These are phyloP conservation scores for Diorhabda sublineata DNA, from an alignment of 1,140 invertebrate species.

Conservation along the genomic window DNA sequence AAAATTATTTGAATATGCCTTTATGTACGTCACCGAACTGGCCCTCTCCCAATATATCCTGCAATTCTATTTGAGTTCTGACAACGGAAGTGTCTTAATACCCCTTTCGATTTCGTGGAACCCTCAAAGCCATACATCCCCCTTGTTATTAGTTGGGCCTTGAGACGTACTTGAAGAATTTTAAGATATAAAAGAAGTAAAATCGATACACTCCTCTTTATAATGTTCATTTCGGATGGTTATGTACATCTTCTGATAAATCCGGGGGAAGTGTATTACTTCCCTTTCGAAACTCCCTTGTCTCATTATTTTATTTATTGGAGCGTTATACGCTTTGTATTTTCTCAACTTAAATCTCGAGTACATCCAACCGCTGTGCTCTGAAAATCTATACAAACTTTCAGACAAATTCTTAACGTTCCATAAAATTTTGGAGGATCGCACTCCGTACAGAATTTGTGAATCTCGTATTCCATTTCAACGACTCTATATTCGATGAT, in stretches of 20 bases:
- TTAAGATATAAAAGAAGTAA: conserved; percentile 9
- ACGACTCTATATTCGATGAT: no score
- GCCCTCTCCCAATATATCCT: conserved; percentile 93
- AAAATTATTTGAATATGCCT: conserved; percentile 59
- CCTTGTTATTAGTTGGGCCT: neutral
- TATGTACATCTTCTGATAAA: conserved; percentile 12
- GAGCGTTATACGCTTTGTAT: conserved; percentile 11
- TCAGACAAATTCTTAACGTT: neutral
- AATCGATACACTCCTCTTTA: conserved; percentile 9
- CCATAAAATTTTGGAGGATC: no score
- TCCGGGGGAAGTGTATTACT: conserved; percentile 9
- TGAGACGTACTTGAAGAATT: conserved; percentile 1
- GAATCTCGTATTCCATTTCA: no score
- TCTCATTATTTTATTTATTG: conserved; percentile 16
- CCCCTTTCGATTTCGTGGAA: neutral
- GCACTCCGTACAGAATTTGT: no score
- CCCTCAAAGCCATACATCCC: neutral
- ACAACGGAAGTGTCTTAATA: conserved; percentile 39
- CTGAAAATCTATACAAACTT: neutral
- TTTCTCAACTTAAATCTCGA: conserved; percentile 4
- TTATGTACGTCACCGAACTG: conserved; percentile 99
- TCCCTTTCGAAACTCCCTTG: neutral
- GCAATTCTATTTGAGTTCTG: conserved; percentile 78
- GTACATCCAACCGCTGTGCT: neutral
- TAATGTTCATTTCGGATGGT: conserved; percentile 6